Base-by-base conservation (phyloP, 23 tunicate genomes). In the Trididemnum clinides region DNA sequence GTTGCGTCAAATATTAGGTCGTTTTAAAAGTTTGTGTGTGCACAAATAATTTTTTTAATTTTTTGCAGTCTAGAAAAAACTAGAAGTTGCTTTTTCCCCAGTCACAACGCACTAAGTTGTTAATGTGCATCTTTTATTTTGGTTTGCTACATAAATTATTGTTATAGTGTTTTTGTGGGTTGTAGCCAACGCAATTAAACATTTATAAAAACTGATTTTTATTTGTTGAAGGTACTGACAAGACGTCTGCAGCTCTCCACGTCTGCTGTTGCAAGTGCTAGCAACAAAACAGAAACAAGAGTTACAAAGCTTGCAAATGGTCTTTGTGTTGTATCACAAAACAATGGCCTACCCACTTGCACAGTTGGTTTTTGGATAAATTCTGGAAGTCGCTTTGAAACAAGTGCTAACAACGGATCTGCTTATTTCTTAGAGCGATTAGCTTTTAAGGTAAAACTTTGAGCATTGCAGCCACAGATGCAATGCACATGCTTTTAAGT, bases 371-470 rank as follows among this genome's bases (percentile, higher is more conserved):
- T 96, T 33, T 96, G 92, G 90, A 91, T 96, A 23, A 90, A 88
- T 76, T 89, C 93, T 7, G 99, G 99, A 12, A 91, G 92, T 37
- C 75, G 99, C 33, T 96, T 80, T 64, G 99, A 96, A 64, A 84
- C 81, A 0, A 85, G 69, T 73, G 74, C 54, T 0, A 91, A 96
- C 84, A 96, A 90, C 79, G 99, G 99, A 34, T 86, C 97, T 15
- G 99, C 97, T 51, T 97, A 96, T 49, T 96, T 96, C 51, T 80
- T 96, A n/a, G 99, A 96, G 50, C 97, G 91, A 59, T 78, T 96
- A 93, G 99, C 95, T 34, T 90, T 90, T 70, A 90, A 90, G 87
- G 90, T 90, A 39, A 2, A n/a, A n/a, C n/a, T n/a, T n/a, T n/a
- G n/a, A n/a, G n/a, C n/a, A n/a, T n/a, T n/a, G n/a, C n/a, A n/a